Evolutionary conservation across 1,140 invertebrate genomes (phyloP), one percentile per base, ranked within the genome.

Genomic region (Cherax quadricarinatus): DNA sequence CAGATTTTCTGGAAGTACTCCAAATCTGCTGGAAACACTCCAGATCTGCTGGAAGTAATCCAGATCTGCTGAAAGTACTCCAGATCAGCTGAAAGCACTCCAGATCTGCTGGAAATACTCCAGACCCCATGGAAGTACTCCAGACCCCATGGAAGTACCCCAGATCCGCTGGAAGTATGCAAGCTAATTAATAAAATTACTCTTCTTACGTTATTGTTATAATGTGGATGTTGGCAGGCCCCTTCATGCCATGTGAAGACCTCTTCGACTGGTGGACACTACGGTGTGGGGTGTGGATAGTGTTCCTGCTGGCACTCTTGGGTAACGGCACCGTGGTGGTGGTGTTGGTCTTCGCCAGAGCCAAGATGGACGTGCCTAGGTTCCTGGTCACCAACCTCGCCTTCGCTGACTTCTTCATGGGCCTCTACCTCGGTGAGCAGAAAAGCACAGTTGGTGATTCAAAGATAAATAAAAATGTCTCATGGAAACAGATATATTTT

Each of bases 241-340:
- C 99, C 0, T 99, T 99, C 95, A 96, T 99, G 94, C 99, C 98
- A 0, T 99, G 99, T 95, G 97, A 98, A 94, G 98, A 99, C 95
- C 96, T 99, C 78, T 99, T 99, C 95, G 98, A 99, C 94, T 99
- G 98, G 98, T 99, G 98, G 99, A 99, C 98, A 1, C 95, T 99
- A 81, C 96, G 98, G 51, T 99, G 98, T 94, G 98, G 98, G 0
- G 98, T 99, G 6, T 99, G 99, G 99, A 97, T 99, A 57, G 98
- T 99, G 10, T 99, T 99, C 95, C 96, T 99, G 21, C 96, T 99
- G 80, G 98, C 98, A 10, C 96, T 99, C 95, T 96, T 99, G 10
- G 98, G 98, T n/a, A 99, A 99, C 94, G 98, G 98, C 24, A 98
- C 97, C 0, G 98, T 99, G 12, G 98, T 99, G 0, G 98, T 99